Percentiles rank a stretch among this genome's conserved stretches.
Conservation (phyloP, 2,797 vertebrate genomes). For the Mormyrus hasselquistii region DNA sequence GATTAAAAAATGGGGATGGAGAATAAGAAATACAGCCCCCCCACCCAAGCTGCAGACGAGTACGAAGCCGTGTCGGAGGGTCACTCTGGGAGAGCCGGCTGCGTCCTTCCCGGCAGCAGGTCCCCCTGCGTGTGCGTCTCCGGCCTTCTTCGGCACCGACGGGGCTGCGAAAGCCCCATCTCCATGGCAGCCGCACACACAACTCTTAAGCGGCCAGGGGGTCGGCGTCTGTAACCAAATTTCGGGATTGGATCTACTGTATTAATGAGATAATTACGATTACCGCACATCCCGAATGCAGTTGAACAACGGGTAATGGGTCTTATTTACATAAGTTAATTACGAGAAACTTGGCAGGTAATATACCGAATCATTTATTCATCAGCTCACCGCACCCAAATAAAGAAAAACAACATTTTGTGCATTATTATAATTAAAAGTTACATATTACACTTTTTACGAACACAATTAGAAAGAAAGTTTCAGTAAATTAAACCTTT, state of each 20-base stretch:
- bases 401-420: slow-evolving; percentile 21
- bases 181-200: slow-evolving; percentile 44
- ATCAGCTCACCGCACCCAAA: not conserved
- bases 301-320: slow-evolving; percentile 15
- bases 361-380: slow-evolving; percentile 19
- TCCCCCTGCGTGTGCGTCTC: slow-evolving; percentile 9
- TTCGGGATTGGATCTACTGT: slow-evolving; percentile 39
- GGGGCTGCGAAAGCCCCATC: slow-evolving; percentile 33
- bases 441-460: slow-evolving; percentile 8
- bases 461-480: not conserved
- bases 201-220: slow-evolving; percentile 29
- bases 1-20: not conserved
- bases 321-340: slow-evolving; percentile 29
- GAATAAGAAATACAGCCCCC: not conserved
- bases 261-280: slow-evolving; percentile 53
- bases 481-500: not conserved
- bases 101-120: not conserved
- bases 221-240: slow-evolving; percentile 28
- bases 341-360: slow-evolving; percentile 16
- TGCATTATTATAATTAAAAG: slow-evolving; percentile 17
- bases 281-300: slow-evolving; percentile 38
- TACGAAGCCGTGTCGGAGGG: not conserved
- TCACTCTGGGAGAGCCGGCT: not conserved
- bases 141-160: slow-evolving; percentile 16
- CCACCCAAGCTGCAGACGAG: not conserved